These are phyloP conservation scores for Lasaia peninsularis DNA, from an alignment of 1,140 invertebrate species.

Conservation along the genomic window DNA sequence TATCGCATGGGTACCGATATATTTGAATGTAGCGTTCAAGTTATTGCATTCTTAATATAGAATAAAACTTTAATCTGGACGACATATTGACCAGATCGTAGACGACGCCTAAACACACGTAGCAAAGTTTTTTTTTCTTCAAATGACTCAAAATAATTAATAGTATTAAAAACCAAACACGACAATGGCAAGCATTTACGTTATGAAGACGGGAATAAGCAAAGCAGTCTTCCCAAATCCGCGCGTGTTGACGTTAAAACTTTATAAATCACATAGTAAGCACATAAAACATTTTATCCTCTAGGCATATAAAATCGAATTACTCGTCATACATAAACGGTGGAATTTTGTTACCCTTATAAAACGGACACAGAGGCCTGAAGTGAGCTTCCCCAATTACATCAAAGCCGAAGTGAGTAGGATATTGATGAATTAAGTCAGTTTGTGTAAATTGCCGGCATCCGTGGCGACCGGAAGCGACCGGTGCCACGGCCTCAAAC, in stretches of 20 bases:
- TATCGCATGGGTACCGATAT: conserved; percentile 27
- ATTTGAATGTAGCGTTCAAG: conserved; percentile 5
- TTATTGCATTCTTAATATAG: conserved; percentile 7
- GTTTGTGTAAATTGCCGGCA: conserved; percentile 54
- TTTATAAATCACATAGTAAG: too few species aligned
- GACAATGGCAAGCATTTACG: too few species aligned
- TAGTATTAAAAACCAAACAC: too few species aligned
- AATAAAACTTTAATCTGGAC: background rate
- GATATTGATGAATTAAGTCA: conserved; percentile 51
- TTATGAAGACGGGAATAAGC: too few species aligned
- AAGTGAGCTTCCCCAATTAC: conserved; percentile 29
- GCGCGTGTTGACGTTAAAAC: too few species aligned
- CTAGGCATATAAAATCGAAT: too few species aligned
- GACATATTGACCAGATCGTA: too few species aligned
- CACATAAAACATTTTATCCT: too few species aligned
- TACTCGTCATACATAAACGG: background rate
- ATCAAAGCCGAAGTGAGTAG: conserved; percentile 34
- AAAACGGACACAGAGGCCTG: conserved; percentile 17
- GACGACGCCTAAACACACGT: too few species aligned
- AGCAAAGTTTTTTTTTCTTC: too few species aligned
- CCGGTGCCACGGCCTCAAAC: conserved; percentile 17
- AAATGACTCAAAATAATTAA: too few species aligned
- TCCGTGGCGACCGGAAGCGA: conserved; percentile 43
- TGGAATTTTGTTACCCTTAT: background rate
- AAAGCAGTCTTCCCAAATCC: too few species aligned